Percentiles rank a stretch among this genome's conserved stretches.
phyloP scores from a whole-genome alignment of 30 jellyfish, hydroid and myxozoan species.

The Hydractinia symbiolongicarpus region DNA sequence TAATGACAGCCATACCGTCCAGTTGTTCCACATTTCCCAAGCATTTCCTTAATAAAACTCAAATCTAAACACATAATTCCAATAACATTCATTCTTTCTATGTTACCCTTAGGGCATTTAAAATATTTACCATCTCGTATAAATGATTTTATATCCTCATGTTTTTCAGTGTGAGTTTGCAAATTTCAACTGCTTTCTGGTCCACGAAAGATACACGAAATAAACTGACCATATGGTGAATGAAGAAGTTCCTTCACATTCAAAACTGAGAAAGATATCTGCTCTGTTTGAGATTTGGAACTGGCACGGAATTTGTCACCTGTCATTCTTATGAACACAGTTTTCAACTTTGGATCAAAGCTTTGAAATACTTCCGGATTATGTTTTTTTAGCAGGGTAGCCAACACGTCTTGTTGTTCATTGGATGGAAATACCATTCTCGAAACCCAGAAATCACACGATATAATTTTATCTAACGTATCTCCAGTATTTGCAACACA shows the following conservation, averaged over 20 bases:
- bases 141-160: not conserved
- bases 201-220: slow-evolving; percentile 9
- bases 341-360: too few relatives aligned
- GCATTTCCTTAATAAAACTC: not conserved
- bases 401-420: too few relatives aligned
- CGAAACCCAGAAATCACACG: too few relatives aligned
- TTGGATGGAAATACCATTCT: too few relatives aligned
- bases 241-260: not conserved
- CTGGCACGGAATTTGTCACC: too few relatives aligned
- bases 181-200: not conserved
- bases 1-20: not conserved
- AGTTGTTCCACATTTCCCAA: slow-evolving; percentile 4
- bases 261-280: not conserved
- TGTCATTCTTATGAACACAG: too few relatives aligned
- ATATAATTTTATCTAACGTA: too few relatives aligned
- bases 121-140: not conserved
- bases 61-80: not conserved
- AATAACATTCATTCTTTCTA: not conserved
- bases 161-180: not conserved
- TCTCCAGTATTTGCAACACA: too few relatives aligned
- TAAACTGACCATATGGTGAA: not conserved
- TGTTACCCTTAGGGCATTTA: not conserved
- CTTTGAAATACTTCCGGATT: too few relatives aligned
- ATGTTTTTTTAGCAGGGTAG: too few relatives aligned
- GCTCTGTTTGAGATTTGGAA: not conserved